Conservation (phyloP, 2,888 invertebrate genomes). For the Stenchaetothrips biformis region DNA sequence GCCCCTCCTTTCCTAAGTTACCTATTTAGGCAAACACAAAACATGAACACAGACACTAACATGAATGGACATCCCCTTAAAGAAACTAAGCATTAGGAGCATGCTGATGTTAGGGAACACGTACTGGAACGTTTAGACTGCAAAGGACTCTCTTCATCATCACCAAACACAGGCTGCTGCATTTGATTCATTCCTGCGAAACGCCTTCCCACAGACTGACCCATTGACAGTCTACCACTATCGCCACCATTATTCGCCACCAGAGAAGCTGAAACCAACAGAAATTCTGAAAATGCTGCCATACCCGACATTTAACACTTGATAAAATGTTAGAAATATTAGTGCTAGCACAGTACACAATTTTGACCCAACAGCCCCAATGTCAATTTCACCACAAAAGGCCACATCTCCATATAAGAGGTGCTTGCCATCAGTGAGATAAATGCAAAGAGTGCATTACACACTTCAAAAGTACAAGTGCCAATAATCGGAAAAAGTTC, state of each 20-base stretch:
- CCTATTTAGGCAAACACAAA: slow-evolving; percentile 28
- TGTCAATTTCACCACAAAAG: not conserved
- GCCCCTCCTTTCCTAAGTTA: not conserved
- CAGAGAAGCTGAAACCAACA: slow-evolving; percentile 35
- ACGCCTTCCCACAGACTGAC: slow-evolving; percentile 43
- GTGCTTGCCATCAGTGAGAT: too few species aligned
- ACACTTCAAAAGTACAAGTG: too few species aligned
- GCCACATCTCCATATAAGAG: too few species aligned
- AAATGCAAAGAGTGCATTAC: too few species aligned
- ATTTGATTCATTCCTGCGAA: slow-evolving; percentile 42
- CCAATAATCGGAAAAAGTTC: too few species aligned
- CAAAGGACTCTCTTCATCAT: slow-evolving; percentile 75
- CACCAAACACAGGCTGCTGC: slow-evolving; percentile 46
- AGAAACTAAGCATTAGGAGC: slow-evolving; percentile 26
- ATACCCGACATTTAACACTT: not conserved
- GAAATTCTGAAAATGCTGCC: slow-evolving; percentile 31
- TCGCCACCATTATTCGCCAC: slow-evolving; percentile 31
- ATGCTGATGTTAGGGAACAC: slow-evolving; percentile 46
- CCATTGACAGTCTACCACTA: slow-evolving; percentile 42
- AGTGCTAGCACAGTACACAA: not conserved
- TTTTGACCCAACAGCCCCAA: not conserved
- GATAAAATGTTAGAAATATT: not conserved
- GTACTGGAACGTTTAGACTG: slow-evolving; percentile 80
- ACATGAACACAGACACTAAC: slow-evolving; percentile 13
- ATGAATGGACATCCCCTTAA: not conserved